Evolutionary conservation across 2,888 invertebrate species (phyloP).

Genomic region (Colletes collaris): DNA sequence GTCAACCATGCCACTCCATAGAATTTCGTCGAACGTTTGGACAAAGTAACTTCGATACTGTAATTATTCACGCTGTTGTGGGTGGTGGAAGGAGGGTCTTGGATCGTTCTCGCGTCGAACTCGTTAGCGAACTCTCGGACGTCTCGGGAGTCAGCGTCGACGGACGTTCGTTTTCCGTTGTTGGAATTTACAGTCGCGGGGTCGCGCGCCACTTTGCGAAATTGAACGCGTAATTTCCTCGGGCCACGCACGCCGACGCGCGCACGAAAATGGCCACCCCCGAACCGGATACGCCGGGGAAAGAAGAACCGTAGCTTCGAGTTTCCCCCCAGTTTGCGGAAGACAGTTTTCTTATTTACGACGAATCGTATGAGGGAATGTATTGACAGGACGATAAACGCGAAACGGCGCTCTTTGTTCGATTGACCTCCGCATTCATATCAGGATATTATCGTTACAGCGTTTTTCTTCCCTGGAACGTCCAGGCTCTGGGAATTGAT

Average conservation of each 20-base stretch:
- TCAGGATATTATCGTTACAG: neutral
- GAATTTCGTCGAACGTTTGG: too few relatives aligned
- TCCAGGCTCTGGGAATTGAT: neutral
- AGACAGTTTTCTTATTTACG: slow-evolving; percentile 60
- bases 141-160: slow-evolving; percentile 32
- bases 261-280: neutral
- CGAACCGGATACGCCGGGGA: neutral
- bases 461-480: neutral
- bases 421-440: slow-evolving; percentile 13
- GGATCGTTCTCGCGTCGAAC: neutral
- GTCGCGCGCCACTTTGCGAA: slow-evolving; percentile 70
- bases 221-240: slow-evolving; percentile 72
- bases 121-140: slow-evolving; percentile 38
- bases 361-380: neutral
- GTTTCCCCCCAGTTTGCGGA: slow-evolving; percentile 25
- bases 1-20: too few relatives aligned
- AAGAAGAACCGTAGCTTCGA: slow-evolving; percentile 32
- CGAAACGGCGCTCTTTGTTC: slow-evolving; percentile 2
- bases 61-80: too few relatives aligned
- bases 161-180: slow-evolving; percentile 63
- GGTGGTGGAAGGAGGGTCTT: too few relatives aligned
- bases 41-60: too few relatives aligned
- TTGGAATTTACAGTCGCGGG: slow-evolving; percentile 65
- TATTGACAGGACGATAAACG: slow-evolving; percentile 32
- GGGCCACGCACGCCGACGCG: slow-evolving; percentile 33